phyloP scores from a whole-genome alignment of 2,888 invertebrate genomes.

The Euproctis similis region DNA sequence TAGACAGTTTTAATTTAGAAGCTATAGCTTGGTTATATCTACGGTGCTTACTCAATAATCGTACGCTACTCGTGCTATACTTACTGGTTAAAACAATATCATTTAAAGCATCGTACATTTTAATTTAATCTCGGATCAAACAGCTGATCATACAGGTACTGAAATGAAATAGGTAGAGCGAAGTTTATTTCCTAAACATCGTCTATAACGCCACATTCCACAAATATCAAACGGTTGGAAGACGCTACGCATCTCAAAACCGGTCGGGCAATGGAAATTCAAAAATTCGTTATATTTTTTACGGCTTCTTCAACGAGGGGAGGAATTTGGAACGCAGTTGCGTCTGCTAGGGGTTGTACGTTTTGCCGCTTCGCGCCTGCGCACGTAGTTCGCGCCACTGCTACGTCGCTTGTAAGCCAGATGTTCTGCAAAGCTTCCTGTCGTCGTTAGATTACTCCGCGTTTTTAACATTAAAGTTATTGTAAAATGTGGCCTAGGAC shows the following conservation, averaged over 20 bases:
- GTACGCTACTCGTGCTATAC: too few relatives aligned
- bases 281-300: conserved; percentile 74
- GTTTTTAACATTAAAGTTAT: conserved; percentile 52
- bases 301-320: conserved; percentile 66
- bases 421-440: conserved; percentile 75
- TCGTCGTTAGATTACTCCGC: conserved; percentile 61
- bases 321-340: conserved; percentile 53
- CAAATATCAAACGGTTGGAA: conserved; percentile 9
- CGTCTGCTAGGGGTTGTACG: conserved; percentile 69
- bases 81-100: too few relatives aligned
- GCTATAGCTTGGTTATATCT: too few relatives aligned
- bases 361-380: conserved; percentile 68
- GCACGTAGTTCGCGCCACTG: conserved; percentile 76
- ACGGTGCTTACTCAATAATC: too few relatives aligned
- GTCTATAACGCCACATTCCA: too few relatives aligned
- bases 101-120: too few relatives aligned
- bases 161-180: too few relatives aligned
- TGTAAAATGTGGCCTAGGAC: conserved; percentile 67
- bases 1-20: too few relatives aligned
- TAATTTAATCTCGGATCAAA: too few relatives aligned
- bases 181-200: too few relatives aligned
- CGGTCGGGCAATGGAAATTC: conserved; percentile 62
- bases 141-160: too few relatives aligned
- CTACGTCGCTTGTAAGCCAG: conserved; percentile 73
- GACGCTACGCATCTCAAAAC: conserved; percentile 41